These are phyloP conservation scores for Scaptomyza montana DNA, from an alignment of 1,140 invertebrate genomes.

Conservation along the genomic window DNA sequence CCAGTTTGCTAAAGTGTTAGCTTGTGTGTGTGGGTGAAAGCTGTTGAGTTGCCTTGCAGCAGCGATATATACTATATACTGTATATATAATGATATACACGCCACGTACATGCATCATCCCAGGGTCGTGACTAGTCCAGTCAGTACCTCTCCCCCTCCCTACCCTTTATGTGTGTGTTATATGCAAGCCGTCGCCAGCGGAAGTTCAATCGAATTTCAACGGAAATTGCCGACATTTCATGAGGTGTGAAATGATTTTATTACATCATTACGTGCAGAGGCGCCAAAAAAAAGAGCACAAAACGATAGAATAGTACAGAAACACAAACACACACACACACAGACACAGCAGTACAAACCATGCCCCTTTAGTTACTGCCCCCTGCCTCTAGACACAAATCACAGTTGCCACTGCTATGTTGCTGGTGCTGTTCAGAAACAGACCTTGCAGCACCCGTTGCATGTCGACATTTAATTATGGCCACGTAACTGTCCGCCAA, in stretches of 20 bases:
- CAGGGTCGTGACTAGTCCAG: conserved; percentile 65
- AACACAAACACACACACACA: neutral
- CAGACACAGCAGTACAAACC: neutral
- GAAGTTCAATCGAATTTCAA: conserved; percentile 83
- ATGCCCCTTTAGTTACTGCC: neutral
- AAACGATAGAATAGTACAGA: neutral
- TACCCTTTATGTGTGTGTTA: neutral
- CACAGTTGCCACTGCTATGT: conserved; percentile 10
- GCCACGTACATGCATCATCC: conserved; percentile 75
- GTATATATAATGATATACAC: conserved; percentile 77
- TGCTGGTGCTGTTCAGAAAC: conserved; percentile 8
- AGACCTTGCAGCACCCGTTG: conserved; percentile 60
- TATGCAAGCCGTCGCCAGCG: conserved; percentile 27
- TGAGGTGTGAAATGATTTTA: conserved; percentile 83
- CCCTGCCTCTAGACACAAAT: conserved; percentile 4
- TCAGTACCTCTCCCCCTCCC: neutral
- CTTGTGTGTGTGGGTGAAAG: conserved; percentile 28
- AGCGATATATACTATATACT: conserved; percentile 1
- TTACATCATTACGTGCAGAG: conserved; percentile 82
- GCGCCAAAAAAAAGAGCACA: conserved; percentile 35
- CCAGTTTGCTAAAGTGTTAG: conserved; percentile 9
- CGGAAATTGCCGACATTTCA: conserved; percentile 83
- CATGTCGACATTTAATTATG: conserved; percentile 82
- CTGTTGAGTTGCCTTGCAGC: conserved; percentile 41
- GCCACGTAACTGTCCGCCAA: conserved; percentile 59